Base-by-base conservation (phyloP, 2,113 vertebrate genomes). In the Oenanthe oenanthe region DNA sequence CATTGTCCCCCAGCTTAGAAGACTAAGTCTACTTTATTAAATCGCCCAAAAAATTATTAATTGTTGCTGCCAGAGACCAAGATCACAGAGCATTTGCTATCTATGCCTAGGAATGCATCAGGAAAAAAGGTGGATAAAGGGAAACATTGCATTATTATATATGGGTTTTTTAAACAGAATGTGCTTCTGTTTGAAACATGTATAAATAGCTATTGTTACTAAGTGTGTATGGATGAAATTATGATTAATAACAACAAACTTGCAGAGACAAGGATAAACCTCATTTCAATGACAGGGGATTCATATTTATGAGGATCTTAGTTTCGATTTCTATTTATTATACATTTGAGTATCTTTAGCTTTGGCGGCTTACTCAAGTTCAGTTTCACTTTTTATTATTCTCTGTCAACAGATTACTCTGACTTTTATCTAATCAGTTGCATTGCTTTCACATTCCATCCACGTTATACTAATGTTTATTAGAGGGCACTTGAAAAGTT, bases 261-360 rank as follows among this genome's bases (percentile, higher is more conserved):
- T 58, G 28, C 17, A 76, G 24, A n/a, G 50, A 62, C 40, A 76
- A 53, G n/a, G 63, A 53, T 90, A 92, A 97, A 88, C 36, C 40
- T 77, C 17, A 31, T 90, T 94, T 91, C 43, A 88, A 56, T 47
- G 43, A 77, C 81, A 70, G 13, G 73, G 58, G 42, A 82, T 94
- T 92, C 45, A 40, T 85, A 66, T 89, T 91, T 95, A 82, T 91
- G 89, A 91, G 70, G 19, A 62, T 94, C 54, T 89, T 70, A 73
- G 16, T 74, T 88, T 83, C 70, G 45, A 95, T 91, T 38, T 89
- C 42, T 84, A 31, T 90, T 94, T 90, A 32, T 50, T 82, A 54
- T 36, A 70, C 12, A 43, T 73, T 93, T 63, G 24, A 77, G 63
- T 83, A 82, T 38, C 70, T 95, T 87, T 76, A 83, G 67, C 62